These are phyloP conservation scores for Pterocles gutturalis DNA, from an alignment of 2,113 vertebrate genomes.

Conservation along the genomic window DNA sequence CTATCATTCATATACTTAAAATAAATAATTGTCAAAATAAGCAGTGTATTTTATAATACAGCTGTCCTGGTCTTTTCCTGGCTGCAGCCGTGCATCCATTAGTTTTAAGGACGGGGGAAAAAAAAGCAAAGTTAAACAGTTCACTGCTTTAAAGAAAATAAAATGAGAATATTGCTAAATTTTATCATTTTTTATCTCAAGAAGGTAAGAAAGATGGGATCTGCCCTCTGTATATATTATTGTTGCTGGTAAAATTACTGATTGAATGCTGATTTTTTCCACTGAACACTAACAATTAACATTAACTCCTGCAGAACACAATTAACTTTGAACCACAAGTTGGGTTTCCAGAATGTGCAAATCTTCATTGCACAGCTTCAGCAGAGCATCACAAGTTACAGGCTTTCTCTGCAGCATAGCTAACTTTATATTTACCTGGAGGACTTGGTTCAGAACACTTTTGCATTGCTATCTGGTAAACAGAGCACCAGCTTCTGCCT, in stretches of 20 bases:
- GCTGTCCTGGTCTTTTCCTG: background rate
- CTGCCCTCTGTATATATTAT: background rate
- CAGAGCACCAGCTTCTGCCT: background rate
- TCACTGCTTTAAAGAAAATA: background rate
- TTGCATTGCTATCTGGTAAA: background rate
- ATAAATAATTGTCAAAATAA: slow-evolving; percentile 44
- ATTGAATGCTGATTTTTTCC: background rate
- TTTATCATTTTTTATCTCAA: background rate
- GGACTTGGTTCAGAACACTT: background rate
- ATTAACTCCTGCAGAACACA: fast-evolving
- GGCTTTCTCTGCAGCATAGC: background rate
- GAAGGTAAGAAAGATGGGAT: background rate
- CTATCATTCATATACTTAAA: background rate
- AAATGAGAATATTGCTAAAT: background rate
- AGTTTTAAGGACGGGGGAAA: background rate
- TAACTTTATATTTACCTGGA: background rate
- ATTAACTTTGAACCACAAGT: background rate
- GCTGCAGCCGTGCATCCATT: background rate
- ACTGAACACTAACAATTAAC: background rate
- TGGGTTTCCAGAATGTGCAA: background rate
- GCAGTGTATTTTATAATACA: background rate
- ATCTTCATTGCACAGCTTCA: background rate
- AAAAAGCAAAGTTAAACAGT: background rate
- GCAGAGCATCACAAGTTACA: background rate
- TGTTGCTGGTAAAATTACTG: background rate